A percentile compares a stretch with the other conserved stretches of the same genome.
phyloP scores from a whole-genome alignment of 2,113 vertebrate species.

The Prinia subflava region DNA sequence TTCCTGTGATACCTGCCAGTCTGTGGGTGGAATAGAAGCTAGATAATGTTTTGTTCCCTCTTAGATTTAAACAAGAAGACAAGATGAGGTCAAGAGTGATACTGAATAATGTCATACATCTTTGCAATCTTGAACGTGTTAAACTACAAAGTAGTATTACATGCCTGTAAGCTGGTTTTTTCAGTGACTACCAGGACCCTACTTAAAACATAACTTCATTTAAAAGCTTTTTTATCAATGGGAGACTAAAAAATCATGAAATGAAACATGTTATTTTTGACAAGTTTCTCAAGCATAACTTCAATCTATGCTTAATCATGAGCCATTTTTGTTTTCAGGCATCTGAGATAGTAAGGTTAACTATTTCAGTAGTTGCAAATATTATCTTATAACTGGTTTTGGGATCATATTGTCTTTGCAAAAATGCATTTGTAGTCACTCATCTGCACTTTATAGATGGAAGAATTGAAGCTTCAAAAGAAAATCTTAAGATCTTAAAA shows the following conservation, averaged over 20 bases:
- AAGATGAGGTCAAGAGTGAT: not conserved
- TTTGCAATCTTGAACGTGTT: not conserved
- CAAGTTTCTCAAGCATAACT: not conserved
- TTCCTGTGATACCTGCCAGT: not conserved
- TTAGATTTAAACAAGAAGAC: not conserved
- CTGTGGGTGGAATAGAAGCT: not conserved
- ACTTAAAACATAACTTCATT: not conserved
- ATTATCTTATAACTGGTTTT: not conserved
- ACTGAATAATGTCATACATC: not conserved
- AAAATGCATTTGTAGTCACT: not conserved
- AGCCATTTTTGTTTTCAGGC: not conserved
- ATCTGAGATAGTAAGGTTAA: not conserved
- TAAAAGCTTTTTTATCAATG: not conserved
- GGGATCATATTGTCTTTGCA: not conserved
- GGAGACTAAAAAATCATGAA: not conserved
- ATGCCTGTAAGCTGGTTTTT: not conserved
- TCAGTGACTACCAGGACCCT: not conserved
- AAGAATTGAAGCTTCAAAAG: not conserved
- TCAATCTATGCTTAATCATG: not conserved
- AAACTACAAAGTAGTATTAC: not conserved
- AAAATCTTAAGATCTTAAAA: not conserved
- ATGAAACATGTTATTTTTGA: not conserved
- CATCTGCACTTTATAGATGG: not conserved
- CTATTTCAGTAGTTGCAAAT: not conserved
- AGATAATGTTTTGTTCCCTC: not conserved